A percentile compares a stretch with the other conserved stretches of the same genome.
These are phyloP conservation scores for Entomyzon cyanotis DNA, from an alignment of 2,113 vertebrate species.

Conservation along the genomic window DNA sequence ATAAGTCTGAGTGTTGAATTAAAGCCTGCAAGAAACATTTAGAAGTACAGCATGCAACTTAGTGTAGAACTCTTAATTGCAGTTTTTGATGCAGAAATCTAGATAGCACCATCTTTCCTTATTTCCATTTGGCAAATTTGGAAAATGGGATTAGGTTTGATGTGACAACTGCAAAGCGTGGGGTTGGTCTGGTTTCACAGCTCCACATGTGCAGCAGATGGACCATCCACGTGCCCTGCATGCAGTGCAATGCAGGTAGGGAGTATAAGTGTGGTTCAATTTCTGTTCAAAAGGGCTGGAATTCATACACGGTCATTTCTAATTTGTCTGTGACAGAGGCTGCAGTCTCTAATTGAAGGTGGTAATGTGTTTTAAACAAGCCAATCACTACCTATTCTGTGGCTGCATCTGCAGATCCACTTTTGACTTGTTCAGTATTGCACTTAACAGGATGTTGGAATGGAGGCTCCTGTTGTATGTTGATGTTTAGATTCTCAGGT, in stretches of 20 bases:
- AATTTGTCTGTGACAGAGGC: not conserved
- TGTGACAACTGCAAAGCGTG: not conserved
- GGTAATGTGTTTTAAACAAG: not conserved
- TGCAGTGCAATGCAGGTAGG: not conserved
- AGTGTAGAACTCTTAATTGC: not conserved
- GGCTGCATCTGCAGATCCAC: not conserved
- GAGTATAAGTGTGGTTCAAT: not conserved
- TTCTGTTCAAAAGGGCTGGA: not conserved
- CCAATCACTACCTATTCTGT: not conserved
- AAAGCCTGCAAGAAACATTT: not conserved
- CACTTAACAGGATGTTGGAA: not conserved
- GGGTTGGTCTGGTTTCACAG: not conserved
- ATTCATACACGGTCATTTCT: not conserved
- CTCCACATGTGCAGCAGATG: accelerated
- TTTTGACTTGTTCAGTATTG: not conserved
- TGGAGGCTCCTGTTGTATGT: not conserved
- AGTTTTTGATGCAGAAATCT: not conserved
- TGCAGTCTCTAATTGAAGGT: not conserved
- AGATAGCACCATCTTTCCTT: not conserved
- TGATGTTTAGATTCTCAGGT: not conserved
- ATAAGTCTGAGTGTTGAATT: not conserved
- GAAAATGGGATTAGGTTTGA: not conserved
- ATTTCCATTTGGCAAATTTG: not conserved
- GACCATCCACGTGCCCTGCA: not conserved
- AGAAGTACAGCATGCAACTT: not conserved